These are phyloP conservation scores for Phthorimaea operculella DNA, from an alignment of 1,140 invertebrate species.

Conservation along the genomic window DNA sequence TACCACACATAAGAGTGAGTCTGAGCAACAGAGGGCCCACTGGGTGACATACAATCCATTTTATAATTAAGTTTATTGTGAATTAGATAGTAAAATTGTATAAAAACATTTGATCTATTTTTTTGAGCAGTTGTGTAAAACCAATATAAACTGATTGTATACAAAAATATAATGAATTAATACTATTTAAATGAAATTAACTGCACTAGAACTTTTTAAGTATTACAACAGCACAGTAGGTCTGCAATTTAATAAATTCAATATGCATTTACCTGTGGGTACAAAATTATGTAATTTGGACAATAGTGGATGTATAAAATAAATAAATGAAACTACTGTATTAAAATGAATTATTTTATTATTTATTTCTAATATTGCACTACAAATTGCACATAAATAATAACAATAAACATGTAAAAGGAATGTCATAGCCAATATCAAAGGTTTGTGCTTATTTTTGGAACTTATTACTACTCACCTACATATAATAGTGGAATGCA, in stretches of 20 bases:
- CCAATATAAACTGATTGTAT: too few species aligned
- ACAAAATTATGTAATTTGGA: neutral
- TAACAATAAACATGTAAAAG: neutral
- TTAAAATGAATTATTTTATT: conserved; percentile 4
- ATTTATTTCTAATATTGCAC: conserved; percentile 22
- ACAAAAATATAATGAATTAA: too few species aligned
- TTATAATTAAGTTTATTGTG: conserved; percentile 78
- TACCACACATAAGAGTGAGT: conserved; percentile 87
- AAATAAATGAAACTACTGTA: conserved; percentile 7
- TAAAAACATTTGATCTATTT: too few species aligned
- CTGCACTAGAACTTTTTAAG: too few species aligned
- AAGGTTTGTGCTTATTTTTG: conserved; percentile 2
- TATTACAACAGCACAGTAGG: too few species aligned
- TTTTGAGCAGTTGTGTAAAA: too few species aligned
- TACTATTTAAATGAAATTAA: too few species aligned
- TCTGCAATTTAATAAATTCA: too few species aligned
- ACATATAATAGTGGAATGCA: neutral
- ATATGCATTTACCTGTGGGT: too few species aligned
- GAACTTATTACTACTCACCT: too few species aligned
- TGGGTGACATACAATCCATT: conserved; percentile 99
- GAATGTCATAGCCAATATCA: neutral
- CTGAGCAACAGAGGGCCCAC: conserved; percentile 88
- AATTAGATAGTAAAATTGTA: neutral
- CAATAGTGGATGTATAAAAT: neutral
- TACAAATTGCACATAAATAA: conserved; percentile 20